Evolutionary conservation across 2,797 vertebrate genomes (phyloP).

Genomic region (Gadopsis marmoratus): DNA sequence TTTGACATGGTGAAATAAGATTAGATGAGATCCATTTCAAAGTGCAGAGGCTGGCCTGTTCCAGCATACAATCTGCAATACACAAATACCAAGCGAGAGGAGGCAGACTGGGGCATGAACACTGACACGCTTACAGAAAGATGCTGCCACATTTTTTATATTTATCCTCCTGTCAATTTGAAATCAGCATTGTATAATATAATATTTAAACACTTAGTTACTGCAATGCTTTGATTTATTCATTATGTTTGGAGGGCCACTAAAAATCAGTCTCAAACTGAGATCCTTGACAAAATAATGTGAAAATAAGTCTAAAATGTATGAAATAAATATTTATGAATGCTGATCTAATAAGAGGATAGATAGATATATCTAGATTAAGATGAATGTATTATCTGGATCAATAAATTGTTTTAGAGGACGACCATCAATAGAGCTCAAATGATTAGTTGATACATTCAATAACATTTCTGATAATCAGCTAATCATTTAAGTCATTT

Average conservation of each 20-base stretch:
- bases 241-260: background rate
- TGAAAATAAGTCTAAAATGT: background rate
- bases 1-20: constrained; percentile 87
- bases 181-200: background rate
- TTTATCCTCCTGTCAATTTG: constrained; percentile 15
- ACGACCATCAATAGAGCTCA: constrained; percentile 22
- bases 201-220: constrained; percentile 6
- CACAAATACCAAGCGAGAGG: constrained; percentile 62
- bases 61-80: constrained; percentile 52
- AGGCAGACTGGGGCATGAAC: constrained; percentile 67
- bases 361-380: constrained; percentile 11
- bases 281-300: constrained; percentile 9
- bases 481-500: background rate
- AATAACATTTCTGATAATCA: background rate
- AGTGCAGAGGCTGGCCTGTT: constrained; percentile 71
- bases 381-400: constrained; percentile 11
- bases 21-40: constrained; percentile 85
- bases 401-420: constrained; percentile 17
- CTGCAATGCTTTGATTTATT: background rate
- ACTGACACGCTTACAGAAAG: constrained; percentile 66
- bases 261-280: background rate
- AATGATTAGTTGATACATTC: constrained; percentile 10
- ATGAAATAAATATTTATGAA: constrained; percentile 4
- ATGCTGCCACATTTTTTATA: constrained; percentile 21
- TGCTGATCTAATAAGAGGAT: constrained; percentile 10